These are phyloP conservation scores for Mechanitis messenoides DNA, from an alignment of 2,888 invertebrate species.

Conservation along the genomic window DNA sequence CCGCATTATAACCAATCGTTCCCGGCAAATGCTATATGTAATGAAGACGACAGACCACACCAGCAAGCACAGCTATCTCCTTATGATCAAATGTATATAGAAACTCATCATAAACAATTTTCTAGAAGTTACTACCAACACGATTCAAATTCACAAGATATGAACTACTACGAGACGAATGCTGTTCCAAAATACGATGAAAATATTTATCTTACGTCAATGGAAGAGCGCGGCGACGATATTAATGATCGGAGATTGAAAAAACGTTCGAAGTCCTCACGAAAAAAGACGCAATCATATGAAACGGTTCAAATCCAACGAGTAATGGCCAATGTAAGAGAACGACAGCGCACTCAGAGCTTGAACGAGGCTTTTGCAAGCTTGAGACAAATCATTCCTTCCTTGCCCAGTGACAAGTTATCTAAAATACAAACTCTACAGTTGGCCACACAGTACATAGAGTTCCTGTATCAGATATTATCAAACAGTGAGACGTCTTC, in stretches of 20 bases:
- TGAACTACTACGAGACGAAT: conserved; percentile 49
- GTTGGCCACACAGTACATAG: conserved; percentile 95
- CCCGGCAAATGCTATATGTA: conserved; percentile 48
- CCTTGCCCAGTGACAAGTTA: conserved; percentile 97
- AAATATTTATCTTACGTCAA: conserved; percentile 40
- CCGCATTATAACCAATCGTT: conserved; percentile 43
- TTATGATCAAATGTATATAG: conserved; percentile 49
- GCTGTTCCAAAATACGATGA: conserved; percentile 44
- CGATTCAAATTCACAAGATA: conserved; percentile 64
- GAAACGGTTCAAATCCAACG: conserved; percentile 91
- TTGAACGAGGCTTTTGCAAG: conserved; percentile 97
- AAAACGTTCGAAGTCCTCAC: conserved; percentile 68
- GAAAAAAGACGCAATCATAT: conserved; percentile 80
- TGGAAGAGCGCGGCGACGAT: conserved; percentile 55
- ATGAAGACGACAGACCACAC: conserved; percentile 53
- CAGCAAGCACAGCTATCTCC: conserved; percentile 45
- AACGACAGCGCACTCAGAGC: conserved; percentile 93
- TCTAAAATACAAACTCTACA: conserved; percentile 99
- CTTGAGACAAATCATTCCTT: conserved; percentile 96
- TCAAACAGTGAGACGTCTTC: conserved; percentile 66
- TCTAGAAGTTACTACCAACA: conserved; percentile 57
- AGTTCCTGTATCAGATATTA: conserved; percentile 93
- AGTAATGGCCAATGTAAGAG: conserved; percentile 97
- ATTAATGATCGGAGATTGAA: conserved; percentile 64
- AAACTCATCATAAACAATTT: conserved; percentile 49